Evolutionary conservation across 2,888 invertebrate species (phyloP), one percentile per base, ranked within the genome.

Genomic region (Protonemura montana): DNA sequence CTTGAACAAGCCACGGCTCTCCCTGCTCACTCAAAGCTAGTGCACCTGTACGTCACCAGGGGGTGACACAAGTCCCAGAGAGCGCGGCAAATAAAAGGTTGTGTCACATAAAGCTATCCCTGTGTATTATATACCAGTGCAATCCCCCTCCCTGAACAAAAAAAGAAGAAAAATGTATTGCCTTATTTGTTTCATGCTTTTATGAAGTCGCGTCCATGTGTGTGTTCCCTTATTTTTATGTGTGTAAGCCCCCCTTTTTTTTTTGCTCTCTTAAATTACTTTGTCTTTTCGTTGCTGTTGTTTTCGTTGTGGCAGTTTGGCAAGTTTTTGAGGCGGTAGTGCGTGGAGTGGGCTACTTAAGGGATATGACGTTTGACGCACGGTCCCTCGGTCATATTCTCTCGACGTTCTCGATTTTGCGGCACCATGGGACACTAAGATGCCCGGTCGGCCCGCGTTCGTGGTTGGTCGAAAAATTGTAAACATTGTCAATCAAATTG

Each of bases 61-160:
- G 59, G 59, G 59, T 10, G 59, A 21, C 59, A 21, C 59, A 59
- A 10, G 59, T 59, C 81, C 30, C 81, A 28, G 30, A 30, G 13
- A 10, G 59, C 59, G 59, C 59, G 59, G 59, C 59, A 59, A 81
- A 30, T 81, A 81, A 81, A 30, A 81, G 81, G 30, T 81, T 81
- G 28, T 81, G 81, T 81, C 81, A 29, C 30, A 81, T 6, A 81
- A 81, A 41, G n/a, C 80, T 16, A 29, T 21, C 59, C 28, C n/a
- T 29, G 29, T 6, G 42, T 21, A 5, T 10, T 76, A 76, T 21
- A 27, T 35, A 35, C 10, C 35, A 10, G 3, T 35, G 35, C 5
- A 3, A 35, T 35, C 35, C 25, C 76, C 76, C 13, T 30, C 16
- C 16, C n/a, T n/a, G n/a, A n/a, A 10, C 13, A 81, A 2, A 41